Conservation (phyloP, 1,140 invertebrate genomes). For the Chymomyza costata region DNA sequence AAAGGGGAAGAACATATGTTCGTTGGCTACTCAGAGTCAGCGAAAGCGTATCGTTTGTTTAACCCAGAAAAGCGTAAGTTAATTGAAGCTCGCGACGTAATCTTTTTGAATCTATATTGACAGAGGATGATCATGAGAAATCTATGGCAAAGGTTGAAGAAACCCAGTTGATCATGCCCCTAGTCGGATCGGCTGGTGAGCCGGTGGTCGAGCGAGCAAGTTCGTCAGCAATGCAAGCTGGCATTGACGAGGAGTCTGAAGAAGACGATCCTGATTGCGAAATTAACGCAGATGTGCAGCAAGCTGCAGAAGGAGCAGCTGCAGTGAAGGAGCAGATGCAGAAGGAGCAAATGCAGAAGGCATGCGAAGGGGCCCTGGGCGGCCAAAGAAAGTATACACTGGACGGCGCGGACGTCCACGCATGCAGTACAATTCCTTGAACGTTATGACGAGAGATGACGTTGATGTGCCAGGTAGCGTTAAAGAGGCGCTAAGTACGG, state of each 20-base stretch:
- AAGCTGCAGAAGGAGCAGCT: no score
- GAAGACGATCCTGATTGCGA: no score
- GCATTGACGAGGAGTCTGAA: no score
- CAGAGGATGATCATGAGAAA: not conserved
- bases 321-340: no score
- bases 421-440: conserved; percentile 8
- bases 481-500: conserved; percentile 7
- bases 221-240: no score
- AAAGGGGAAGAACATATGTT: conserved; percentile 66
- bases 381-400: conserved; percentile 6
- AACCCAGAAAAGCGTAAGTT: conserved; percentile 45
- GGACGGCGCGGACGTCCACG: conserved; percentile 7
- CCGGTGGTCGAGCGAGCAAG: no score
- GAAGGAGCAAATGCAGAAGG: no score
- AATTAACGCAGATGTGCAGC: no score
- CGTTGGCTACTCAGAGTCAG: conserved; percentile 74
- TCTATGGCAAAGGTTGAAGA: no score
- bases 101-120: conserved; percentile 1
- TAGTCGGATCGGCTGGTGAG: conserved; percentile 4
- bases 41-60: conserved; percentile 72
- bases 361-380: no score
- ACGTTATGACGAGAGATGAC: no score
- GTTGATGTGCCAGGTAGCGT: conserved; percentile 13
- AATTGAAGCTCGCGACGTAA: conserved; percentile 31
- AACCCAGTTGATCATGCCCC: no score